These are phyloP conservation scores for Lepilemur septentrionalis DNA, from an alignment of 2,797 vertebrate genomes.

Conservation along the genomic window DNA sequence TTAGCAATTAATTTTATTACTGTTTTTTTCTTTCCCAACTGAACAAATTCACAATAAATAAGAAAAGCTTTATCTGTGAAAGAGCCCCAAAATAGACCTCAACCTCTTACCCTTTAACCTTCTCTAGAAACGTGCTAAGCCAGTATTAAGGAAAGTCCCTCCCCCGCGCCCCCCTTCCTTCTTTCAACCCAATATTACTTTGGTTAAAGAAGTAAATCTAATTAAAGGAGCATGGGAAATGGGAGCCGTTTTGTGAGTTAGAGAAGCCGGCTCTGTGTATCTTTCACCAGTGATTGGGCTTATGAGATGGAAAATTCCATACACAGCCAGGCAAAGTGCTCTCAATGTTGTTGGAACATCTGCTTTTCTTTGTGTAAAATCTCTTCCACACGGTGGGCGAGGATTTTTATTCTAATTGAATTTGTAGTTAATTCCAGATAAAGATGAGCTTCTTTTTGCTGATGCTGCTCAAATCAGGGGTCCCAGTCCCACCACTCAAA, in stretches of 20 bases:
- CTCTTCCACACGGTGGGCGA: slow-evolving; percentile 76
- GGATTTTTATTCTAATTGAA: slow-evolving; percentile 87
- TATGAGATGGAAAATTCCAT: slow-evolving; percentile 82
- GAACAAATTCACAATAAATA: slow-evolving; percentile 81
- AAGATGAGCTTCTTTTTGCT: slow-evolving; percentile 42
- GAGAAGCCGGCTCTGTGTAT: slow-evolving; percentile 72
- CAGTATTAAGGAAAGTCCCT: slow-evolving; percentile 52
- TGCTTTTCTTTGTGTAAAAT: slow-evolving; percentile 84
- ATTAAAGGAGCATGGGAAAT: slow-evolving; percentile 82
- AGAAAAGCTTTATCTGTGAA: slow-evolving; percentile 74
- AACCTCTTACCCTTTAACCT: slow-evolving; percentile 54
- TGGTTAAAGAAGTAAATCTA: slow-evolving; percentile 82
- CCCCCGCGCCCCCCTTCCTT: neutral
- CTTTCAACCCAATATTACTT: slow-evolving; percentile 74
- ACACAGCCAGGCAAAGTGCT: slow-evolving; percentile 83
- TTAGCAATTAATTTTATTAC: slow-evolving; percentile 80
- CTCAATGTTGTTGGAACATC: slow-evolving; percentile 84
- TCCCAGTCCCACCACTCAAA: neutral
- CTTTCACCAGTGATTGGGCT: slow-evolving; percentile 82
- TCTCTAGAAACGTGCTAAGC: slow-evolving; percentile 70
- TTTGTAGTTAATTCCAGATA: slow-evolving; percentile 85
- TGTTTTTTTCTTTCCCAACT: slow-evolving; percentile 73
- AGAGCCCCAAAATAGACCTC: slow-evolving; percentile 65
- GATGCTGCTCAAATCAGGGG: slow-evolving; percentile 46
- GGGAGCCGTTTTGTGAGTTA: slow-evolving; percentile 70